phyloP scores from a whole-genome alignment of 2,888 invertebrate genomes.

The Phaonia tiefii region DNA sequence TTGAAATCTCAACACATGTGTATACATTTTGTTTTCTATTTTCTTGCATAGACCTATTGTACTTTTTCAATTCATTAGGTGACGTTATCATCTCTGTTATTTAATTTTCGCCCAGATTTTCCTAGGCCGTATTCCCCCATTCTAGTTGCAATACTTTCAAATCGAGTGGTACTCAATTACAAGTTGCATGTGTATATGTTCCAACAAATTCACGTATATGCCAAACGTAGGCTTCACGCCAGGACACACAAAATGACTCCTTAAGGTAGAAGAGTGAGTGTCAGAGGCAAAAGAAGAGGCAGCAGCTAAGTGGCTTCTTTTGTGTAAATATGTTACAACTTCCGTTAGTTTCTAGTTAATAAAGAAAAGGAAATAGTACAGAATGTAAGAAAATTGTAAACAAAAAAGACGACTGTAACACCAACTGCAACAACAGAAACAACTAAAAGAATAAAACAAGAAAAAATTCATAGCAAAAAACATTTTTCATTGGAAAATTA shows the following conservation, averaged over 20 bases:
- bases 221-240: conserved; percentile 23
- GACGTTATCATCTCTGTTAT: no score
- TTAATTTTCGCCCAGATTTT: no score
- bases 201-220: no score
- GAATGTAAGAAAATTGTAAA: conserved; percentile 65
- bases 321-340: conserved; percentile 66
- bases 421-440: conserved; percentile 39
- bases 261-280: not conserved
- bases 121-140: no score
- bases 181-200: conserved; percentile 12
- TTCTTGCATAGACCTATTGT: no score
- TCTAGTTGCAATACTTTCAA: conserved; percentile 21
- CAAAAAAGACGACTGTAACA: conserved; percentile 11
- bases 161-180: conserved; percentile 37
- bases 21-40: no score
- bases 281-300: conserved; percentile 18
- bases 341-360: conserved; percentile 65
- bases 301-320: conserved; percentile 60
- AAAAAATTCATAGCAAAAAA: no score
- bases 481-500: conserved; percentile 69
- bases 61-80: no score
- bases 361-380: conserved; percentile 63
- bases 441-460: conserved; percentile 49
- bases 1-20: no score
- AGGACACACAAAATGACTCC: no score